phyloP scores from a whole-genome alignment of 2,797 vertebrate genomes.

The Choloepus didactylus region DNA sequence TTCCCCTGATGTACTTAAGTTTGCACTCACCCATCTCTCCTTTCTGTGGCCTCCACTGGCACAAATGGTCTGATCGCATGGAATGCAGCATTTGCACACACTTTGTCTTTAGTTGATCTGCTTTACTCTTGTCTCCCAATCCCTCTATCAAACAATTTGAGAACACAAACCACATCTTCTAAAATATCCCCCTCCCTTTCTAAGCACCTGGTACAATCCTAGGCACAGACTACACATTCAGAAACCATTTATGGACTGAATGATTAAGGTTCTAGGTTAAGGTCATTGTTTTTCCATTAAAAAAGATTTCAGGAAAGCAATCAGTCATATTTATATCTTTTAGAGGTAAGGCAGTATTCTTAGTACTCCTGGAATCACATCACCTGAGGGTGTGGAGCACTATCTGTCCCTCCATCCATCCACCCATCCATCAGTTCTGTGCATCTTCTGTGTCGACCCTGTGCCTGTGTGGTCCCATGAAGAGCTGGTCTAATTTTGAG shows the following conservation, averaged over 20 bases:
- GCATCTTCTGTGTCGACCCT: background rate
- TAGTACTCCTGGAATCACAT: background rate
- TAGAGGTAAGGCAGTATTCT: background rate
- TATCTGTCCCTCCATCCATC: background rate
- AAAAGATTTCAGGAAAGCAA: background rate
- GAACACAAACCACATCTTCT: background rate
- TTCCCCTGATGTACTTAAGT: background rate
- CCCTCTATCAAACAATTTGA: background rate
- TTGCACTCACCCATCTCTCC: background rate
- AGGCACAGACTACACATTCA: background rate
- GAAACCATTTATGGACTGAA: background rate
- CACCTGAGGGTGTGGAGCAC: too few species aligned
- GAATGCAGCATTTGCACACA: background rate
- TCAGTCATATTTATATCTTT: background rate
- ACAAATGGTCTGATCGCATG: background rate
- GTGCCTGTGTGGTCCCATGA: background rate
- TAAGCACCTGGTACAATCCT: background rate
- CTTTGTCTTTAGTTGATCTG: background rate
- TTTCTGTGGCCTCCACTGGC: background rate
- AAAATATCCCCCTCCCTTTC: background rate
- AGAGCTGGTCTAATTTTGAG: background rate
- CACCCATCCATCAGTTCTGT: background rate
- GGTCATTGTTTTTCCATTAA: constrained; percentile 36
- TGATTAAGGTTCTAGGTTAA: constrained; percentile 3
- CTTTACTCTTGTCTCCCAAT: background rate